A percentile compares a stretch with the other conserved stretches of the same genome.
These are phyloP conservation scores for Gerris buenoi DNA, from an alignment of 1,140 invertebrate species.

Conservation along the genomic window DNA sequence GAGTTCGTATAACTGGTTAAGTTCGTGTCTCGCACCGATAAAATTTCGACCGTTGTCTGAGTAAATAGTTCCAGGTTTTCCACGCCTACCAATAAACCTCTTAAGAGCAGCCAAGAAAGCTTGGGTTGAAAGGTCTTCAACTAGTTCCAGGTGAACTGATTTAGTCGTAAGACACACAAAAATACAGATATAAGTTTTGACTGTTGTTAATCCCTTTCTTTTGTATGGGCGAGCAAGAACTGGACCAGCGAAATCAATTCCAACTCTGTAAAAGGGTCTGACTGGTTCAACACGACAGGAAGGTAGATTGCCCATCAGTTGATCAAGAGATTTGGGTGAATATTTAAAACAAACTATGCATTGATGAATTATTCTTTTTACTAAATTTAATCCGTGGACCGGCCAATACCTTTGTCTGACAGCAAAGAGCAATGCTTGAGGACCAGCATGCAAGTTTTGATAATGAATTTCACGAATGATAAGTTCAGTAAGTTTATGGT, in stretches of 20 bases:
- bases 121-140: conserved; percentile 19
- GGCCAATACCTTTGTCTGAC: too few relatives aligned
- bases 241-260: conserved; percentile 21
- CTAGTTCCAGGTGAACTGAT: conserved; percentile 25
- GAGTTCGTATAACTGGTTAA: too few relatives aligned
- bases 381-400: too few relatives aligned
- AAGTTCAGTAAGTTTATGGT: too few relatives aligned
- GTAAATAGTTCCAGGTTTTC: conserved; percentile 10
- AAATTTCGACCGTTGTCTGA: conserved; percentile 17
- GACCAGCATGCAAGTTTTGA: too few relatives aligned
- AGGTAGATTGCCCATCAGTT: conserved; percentile 19
- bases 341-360: conserved; percentile 15
- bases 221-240: conserved; percentile 7
- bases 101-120: conserved; percentile 21
- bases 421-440: too few relatives aligned
- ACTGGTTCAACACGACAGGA: conserved; percentile 9
- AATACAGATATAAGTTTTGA: conserved; percentile 16
- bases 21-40: conserved; percentile 11
- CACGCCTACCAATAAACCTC: conserved; percentile 23
- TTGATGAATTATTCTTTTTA: conserved; percentile 6
- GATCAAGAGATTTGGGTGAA: conserved; percentile 3
- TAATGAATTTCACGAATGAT: too few relatives aligned
- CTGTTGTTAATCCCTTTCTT: background rate
- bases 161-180: conserved; percentile 25
- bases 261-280: conserved; percentile 14